A percentile compares a stretch with the other conserved stretches of the same genome.
Conservation (phyloP, 2,797 vertebrate genomes). For the Microtus obscurus region DNA sequence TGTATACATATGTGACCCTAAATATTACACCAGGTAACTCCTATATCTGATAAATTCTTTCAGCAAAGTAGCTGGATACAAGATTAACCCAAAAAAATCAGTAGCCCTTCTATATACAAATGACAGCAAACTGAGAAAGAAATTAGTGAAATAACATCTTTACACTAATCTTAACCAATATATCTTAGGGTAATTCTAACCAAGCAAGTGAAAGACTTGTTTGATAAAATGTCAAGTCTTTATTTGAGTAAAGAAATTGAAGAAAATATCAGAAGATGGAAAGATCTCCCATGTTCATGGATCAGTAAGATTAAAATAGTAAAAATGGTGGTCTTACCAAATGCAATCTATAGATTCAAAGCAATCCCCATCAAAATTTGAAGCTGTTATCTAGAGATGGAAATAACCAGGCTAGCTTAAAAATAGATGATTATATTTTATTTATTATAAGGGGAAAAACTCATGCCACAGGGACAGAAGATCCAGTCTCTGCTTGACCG, state of each 20-base stretch:
- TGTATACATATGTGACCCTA: neutral
- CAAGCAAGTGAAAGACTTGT: too few relatives aligned
- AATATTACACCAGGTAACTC: neutral
- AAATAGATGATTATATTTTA: too few relatives aligned
- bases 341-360: neutral
- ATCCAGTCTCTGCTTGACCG: too few relatives aligned
- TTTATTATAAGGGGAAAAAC: too few relatives aligned
- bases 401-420: too few relatives aligned
- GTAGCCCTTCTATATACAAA: neutral
- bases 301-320: neutral
- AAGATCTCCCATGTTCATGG: neutral
- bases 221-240: neutral
- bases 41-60: neutral
- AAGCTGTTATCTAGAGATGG: too few relatives aligned
- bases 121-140: neutral
- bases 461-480: too few relatives aligned
- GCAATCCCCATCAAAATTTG: neutral
- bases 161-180: neutral
- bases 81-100: neutral
- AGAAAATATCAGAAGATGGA: neutral
- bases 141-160: neutral
- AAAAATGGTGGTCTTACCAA: neutral
- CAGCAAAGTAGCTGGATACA: neutral
- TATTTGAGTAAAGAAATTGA: neutral
- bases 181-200: neutral